Percentiles rank a stretch among this genome's conserved stretches.
Conservation (phyloP, 2,797 vertebrate species). For the Valencia hispanica region DNA sequence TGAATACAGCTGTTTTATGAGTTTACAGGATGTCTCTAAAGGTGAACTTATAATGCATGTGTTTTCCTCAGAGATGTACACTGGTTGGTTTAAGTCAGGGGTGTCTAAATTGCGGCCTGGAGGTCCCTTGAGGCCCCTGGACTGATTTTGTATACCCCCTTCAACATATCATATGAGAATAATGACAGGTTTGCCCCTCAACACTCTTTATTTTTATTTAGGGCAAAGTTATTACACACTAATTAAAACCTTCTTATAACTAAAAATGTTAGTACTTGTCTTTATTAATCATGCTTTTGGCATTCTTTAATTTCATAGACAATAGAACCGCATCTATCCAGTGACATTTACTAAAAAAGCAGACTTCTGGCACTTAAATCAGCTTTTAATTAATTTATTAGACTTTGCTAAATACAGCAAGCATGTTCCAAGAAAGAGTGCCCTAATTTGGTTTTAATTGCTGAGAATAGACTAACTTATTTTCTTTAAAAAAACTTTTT, state of each 20-base stretch:
- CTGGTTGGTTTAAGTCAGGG: background rate
- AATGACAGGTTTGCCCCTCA: too few relatives aligned
- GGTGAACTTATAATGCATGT: background rate
- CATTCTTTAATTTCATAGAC: background rate
- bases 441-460: too few relatives aligned
- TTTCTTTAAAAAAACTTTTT: too few relatives aligned
- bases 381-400: background rate
- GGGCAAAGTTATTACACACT: background rate
- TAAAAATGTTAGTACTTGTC: background rate
- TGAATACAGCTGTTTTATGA: conserved; percentile 16
- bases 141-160: background rate
- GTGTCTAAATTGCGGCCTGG: background rate
- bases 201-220: background rate
- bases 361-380: background rate
- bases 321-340: background rate
- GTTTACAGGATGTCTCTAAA: conserved; percentile 1
- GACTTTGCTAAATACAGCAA: too few relatives aligned
- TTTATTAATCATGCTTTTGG: background rate
- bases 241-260: background rate
- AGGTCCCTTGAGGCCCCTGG: background rate
- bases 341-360: background rate
- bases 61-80: background rate
- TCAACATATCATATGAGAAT: too few relatives aligned
- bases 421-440: too few relatives aligned
- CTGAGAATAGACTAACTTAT: too few relatives aligned